Evolutionary conservation across 2,113 vertebrate genomes (phyloP).

Genomic region (Neoarius graeffei): DNA sequence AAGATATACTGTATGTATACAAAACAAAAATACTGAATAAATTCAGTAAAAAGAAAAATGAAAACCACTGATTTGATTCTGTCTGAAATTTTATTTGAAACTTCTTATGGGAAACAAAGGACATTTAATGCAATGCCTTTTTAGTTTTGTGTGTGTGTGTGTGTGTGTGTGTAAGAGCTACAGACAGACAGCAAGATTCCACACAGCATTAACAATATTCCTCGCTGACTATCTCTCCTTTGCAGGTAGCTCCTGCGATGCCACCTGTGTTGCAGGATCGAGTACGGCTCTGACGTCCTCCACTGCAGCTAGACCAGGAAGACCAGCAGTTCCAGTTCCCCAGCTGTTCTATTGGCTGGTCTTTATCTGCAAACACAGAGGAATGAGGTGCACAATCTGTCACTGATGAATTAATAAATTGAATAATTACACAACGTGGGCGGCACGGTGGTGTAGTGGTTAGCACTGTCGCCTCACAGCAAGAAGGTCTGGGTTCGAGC

Average conservation of each 20-base stretch:
- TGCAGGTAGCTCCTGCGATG: slow-evolving; percentile 63
- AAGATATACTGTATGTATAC: not conserved
- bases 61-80: not conserved
- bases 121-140: not conserved
- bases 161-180: not conserved
- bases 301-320: slow-evolving; percentile 66
- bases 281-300: slow-evolving; percentile 61
- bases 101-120: not conserved
- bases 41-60: not conserved
- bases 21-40: not conserved
- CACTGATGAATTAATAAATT: not conserved
- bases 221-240: slow-evolving; percentile 65
- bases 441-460: too few species aligned
- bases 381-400: not conserved
- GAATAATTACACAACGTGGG: not conserved
- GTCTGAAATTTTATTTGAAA: not conserved
- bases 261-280: slow-evolving; percentile 69
- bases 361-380: slow-evolving; percentile 5
- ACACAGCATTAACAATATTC: slow-evolving; percentile 64
- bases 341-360: slow-evolving; percentile 52
- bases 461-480: too few species aligned
- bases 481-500: too few species aligned
- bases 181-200: not conserved
- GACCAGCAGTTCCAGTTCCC: slow-evolving; percentile 82
- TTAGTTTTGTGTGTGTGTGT: not conserved